phyloP scores from a whole-genome alignment of 2,888 invertebrate species.

The Dichetophora obliterata region DNA sequence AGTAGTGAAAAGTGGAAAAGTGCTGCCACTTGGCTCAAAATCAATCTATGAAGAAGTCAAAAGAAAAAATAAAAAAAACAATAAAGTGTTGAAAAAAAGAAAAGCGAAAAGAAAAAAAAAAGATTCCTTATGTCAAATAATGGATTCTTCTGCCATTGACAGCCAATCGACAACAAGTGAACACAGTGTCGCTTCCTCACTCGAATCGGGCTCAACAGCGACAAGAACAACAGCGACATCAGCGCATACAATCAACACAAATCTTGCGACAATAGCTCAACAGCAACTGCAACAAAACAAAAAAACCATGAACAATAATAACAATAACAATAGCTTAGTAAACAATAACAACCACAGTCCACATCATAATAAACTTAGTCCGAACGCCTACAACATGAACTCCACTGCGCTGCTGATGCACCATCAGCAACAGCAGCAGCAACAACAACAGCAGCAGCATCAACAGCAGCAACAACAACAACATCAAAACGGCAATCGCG shows the following conservation, averaged over 20 bases:
- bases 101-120: constrained; percentile 25
- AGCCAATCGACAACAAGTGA: constrained; percentile 73
- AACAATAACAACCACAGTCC: constrained; percentile 47
- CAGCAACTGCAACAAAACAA: constrained; percentile 53
- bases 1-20: not conserved
- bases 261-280: constrained; percentile 41
- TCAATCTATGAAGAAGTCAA: not conserved
- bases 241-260: constrained; percentile 43
- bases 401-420: constrained; percentile 66
- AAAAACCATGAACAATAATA: constrained; percentile 56
- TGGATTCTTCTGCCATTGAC: constrained; percentile 75
- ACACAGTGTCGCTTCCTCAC: constrained; percentile 72
- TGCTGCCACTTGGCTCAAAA: not conserved
- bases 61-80: not conserved
- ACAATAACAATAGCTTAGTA: constrained; percentile 47
- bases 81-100: not conserved
- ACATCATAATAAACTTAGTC: constrained; percentile 48
- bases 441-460: constrained; percentile 59
- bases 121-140: constrained; percentile 57
- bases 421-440: constrained; percentile 62
- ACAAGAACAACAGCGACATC: constrained; percentile 51
- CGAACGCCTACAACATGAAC: constrained; percentile 57
- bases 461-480: constrained; percentile 59
- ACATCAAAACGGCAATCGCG: constrained; percentile 63
- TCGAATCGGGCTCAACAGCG: constrained; percentile 54